Percentiles rank a stretch among this genome's conserved stretches.
phyloP scores from a whole-genome alignment of 2,888 invertebrate genomes.

The Idaea aversata region DNA sequence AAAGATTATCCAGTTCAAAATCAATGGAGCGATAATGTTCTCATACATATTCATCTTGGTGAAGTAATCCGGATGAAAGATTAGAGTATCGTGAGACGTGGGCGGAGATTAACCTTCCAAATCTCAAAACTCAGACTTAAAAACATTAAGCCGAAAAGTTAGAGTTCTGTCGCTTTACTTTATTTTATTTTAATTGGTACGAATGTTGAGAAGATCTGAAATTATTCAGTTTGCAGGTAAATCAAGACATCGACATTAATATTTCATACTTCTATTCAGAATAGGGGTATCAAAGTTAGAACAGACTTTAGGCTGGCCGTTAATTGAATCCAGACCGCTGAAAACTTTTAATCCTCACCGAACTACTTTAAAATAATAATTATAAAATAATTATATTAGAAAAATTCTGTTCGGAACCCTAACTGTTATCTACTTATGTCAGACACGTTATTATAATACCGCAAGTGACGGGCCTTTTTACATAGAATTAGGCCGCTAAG shows the following conservation, averaged over 20 bases:
- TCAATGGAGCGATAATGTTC: constrained; percentile 66
- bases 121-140: constrained; percentile 36
- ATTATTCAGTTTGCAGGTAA: too few relatives aligned
- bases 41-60: constrained; percentile 65
- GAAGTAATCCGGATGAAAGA: constrained; percentile 69
- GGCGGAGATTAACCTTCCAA: constrained; percentile 63
- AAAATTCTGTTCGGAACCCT: constrained; percentile 24
- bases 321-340: background rate
- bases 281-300: background rate
- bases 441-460: constrained; percentile 63
- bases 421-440: constrained; percentile 53
- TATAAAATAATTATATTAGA: too few relatives aligned
- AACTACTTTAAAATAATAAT: background rate
- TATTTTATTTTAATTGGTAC: background rate
- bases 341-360: background rate
- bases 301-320: background rate
- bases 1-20: constrained; percentile 62
- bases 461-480: constrained; percentile 54
- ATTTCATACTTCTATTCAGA: background rate
- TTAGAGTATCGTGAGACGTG: constrained; percentile 62
- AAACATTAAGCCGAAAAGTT: constrained; percentile 40
- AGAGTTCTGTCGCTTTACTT: background rate
- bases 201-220: background rate
- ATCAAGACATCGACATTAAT: too few relatives aligned
- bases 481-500: constrained; percentile 45